Percentiles rank a stretch among this genome's conserved stretches.
Conservation (phyloP, 2,113 vertebrate species). For the cat (Felis catus) region DNA sequence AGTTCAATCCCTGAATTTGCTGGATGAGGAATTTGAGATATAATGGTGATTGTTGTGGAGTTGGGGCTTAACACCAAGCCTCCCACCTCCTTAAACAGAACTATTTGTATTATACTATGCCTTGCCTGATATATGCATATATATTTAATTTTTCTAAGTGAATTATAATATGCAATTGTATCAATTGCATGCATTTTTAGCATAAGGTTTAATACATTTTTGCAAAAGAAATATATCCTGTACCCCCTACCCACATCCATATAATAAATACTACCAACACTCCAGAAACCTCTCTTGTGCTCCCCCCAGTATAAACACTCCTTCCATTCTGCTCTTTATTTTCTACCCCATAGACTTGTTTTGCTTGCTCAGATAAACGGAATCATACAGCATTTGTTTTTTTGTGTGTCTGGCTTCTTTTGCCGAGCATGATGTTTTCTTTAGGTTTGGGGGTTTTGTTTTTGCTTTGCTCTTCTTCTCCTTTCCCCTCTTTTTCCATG, state of each 20-base stretch:
- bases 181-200: background rate
- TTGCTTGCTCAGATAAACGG: background rate
- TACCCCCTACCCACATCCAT: background rate
- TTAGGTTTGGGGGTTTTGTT: background rate
- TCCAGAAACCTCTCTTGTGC: background rate
- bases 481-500: background rate
- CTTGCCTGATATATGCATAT: background rate
- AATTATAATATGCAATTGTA: background rate
- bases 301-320: too few species aligned
- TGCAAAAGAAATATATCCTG: background rate
- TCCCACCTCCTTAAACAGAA: background rate
- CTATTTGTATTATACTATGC: background rate
- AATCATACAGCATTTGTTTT: background rate
- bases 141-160: background rate
- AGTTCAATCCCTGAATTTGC: background rate
- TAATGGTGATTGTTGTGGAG: background rate
- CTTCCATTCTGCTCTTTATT: background rate
- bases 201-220: background rate
- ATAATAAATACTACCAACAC: background rate
- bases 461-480: background rate
- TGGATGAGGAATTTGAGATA: background rate
- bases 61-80: background rate
- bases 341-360: background rate
- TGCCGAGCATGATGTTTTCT: background rate
- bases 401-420: background rate